Evolutionary conservation across 2,888 invertebrate species (phyloP).

Genomic region (Kryphioiulus occultus): DNA sequence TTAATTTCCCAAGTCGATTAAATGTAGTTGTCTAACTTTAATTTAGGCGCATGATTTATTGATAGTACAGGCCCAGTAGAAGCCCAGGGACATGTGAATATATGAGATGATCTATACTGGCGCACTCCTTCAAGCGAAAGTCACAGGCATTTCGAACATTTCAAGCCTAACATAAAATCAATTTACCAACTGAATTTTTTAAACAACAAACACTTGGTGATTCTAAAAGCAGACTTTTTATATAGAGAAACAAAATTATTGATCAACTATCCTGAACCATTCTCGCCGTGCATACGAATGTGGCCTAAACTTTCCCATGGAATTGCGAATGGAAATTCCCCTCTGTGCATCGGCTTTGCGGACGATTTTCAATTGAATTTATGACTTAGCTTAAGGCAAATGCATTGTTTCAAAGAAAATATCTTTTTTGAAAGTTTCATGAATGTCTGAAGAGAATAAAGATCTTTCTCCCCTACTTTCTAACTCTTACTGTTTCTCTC

Average conservation of each 20-base stretch:
- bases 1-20: too few relatives aligned
- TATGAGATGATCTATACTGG: too few relatives aligned
- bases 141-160: not conserved
- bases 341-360: not conserved
- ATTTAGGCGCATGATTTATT: too few relatives aligned
- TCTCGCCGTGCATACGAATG: not conserved
- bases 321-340: not conserved
- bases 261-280: not conserved
- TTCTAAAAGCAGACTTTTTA: not conserved
- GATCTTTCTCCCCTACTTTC: not conserved
- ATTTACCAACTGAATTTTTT: not conserved
- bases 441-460: conserved; percentile 45
- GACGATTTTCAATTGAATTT: conserved; percentile 42
- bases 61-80: too few relatives aligned
- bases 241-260: not conserved
- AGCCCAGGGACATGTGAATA: too few relatives aligned
- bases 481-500: not conserved
- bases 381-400: conserved; percentile 44
- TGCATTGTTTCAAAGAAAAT: conserved; percentile 43
- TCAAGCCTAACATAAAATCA: not conserved
- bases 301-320: not conserved
- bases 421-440: conserved; percentile 39
- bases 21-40: too few relatives aligned
- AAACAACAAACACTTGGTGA: too few relatives aligned
- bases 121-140: too few relatives aligned